These are phyloP conservation scores for Buphagus erythrorhynchus DNA, from an alignment of 2,797 vertebrate species.

Conservation along the genomic window DNA sequence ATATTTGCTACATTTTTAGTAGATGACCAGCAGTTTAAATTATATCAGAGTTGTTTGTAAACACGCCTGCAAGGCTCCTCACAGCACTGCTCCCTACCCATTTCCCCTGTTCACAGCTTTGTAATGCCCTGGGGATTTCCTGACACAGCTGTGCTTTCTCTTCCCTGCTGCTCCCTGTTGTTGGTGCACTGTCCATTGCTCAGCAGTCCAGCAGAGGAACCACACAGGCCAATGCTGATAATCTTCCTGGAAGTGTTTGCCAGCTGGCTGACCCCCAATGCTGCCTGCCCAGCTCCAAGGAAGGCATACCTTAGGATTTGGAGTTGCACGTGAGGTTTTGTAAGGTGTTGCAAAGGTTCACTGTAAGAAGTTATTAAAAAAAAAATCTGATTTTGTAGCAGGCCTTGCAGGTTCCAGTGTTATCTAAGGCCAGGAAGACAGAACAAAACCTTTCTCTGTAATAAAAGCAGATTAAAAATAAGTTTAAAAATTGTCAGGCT, in stretches of 20 bases:
- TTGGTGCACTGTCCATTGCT: background rate
- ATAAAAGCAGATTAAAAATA: background rate
- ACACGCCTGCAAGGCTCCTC: background rate
- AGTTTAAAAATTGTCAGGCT: background rate
- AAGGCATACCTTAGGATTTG: background rate
- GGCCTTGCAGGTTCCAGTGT: accelerated
- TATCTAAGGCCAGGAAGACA: background rate
- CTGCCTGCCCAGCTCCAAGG: background rate
- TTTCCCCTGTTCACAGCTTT: background rate
- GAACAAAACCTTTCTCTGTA: background rate
- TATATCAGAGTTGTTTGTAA: background rate
- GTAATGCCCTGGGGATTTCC: background rate
- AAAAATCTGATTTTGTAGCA: background rate
- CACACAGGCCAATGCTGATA: background rate
- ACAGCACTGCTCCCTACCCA: background rate
- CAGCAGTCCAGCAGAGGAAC: background rate
- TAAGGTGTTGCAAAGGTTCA: background rate
- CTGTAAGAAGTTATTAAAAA: background rate
- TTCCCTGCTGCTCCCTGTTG: background rate
- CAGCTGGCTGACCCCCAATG: background rate
- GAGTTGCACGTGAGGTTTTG: background rate
- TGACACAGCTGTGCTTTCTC: background rate
- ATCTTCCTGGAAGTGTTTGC: background rate
- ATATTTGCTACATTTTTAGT: background rate
- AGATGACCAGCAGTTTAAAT: background rate